A percentile compares a stretch with the other conserved stretches of the same genome.
Conservation (phyloP, 2,797 vertebrate genomes). For the Poecilia velifera region DNA sequence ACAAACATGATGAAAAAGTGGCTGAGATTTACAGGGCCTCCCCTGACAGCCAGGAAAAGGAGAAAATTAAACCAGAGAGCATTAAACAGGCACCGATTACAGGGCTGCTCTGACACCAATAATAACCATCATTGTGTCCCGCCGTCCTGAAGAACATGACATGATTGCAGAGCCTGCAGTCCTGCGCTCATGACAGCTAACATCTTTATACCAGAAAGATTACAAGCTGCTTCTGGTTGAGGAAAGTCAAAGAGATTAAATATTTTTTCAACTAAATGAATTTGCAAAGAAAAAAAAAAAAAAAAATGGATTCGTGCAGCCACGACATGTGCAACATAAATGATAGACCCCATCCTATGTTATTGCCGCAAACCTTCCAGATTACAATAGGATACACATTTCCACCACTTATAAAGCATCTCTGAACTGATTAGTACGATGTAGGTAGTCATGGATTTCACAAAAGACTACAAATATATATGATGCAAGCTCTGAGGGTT, state of each 20-base stretch:
- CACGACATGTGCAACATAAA: constrained; percentile 7
- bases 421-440: constrained; percentile 5
- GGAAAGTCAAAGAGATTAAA: constrained; percentile 40
- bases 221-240: constrained; percentile 37
- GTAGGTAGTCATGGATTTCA: not conserved
- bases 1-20: constrained; percentile 88
- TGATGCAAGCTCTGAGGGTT: not conserved
- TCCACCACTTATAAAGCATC: not conserved
- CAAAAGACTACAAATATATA: constrained; percentile 3
- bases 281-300: constrained; percentile 1
- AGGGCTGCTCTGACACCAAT: constrained; percentile 75
- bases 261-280: constrained; percentile 25
- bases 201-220: constrained; percentile 60
- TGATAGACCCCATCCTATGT: constrained; percentile 5
- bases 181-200: constrained; percentile 61
- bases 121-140: constrained; percentile 79
- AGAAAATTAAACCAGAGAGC: constrained; percentile 86
- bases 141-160: constrained; percentile 63
- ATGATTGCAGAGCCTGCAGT: constrained; percentile 71
- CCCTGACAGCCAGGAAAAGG: constrained; percentile 82
- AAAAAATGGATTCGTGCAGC: constrained; percentile 22
- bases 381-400: constrained; percentile 11
- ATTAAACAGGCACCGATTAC: constrained; percentile 84
- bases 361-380: not conserved
- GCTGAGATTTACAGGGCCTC: constrained; percentile 86